phyloP scores from a whole-genome alignment of 2,797 vertebrate genomes.

The Syndactyla subalaris region DNA sequence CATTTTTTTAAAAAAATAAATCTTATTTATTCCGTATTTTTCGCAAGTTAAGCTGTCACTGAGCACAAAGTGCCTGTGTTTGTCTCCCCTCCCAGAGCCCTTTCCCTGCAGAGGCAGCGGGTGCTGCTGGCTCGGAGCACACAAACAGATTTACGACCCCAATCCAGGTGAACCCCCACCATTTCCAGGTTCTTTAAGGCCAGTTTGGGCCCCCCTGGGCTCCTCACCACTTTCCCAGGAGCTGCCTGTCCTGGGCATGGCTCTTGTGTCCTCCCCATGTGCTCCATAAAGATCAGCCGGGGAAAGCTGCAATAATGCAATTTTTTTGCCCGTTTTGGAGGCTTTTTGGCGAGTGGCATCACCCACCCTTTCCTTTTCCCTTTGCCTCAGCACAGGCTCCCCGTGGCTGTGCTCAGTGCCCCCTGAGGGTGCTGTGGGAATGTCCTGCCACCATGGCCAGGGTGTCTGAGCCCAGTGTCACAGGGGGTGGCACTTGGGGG shows the following conservation, averaged over 20 bases:
- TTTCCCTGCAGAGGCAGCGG: neutral
- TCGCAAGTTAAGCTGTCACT: neutral
- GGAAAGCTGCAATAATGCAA: neutral
- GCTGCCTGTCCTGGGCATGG: neutral
- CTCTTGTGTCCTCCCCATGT: accelerated
- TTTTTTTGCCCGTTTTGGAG: accelerated
- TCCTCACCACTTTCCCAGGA: neutral
- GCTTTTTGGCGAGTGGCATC: neutral
- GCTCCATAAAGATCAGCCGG: neutral
- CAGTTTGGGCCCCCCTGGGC: neutral
- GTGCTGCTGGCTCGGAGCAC: neutral
- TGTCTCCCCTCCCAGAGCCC: neutral
- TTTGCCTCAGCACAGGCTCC: no score
- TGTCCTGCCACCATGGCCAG: accelerated
- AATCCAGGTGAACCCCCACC: no score
- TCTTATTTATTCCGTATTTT: neutral
- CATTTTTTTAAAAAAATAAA: neutral
- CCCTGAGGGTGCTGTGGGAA: neutral
- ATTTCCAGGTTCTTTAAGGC: neutral
- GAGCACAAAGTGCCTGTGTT: neutral
- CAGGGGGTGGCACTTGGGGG: neutral
- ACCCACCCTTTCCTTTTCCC: neutral
- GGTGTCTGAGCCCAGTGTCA: neutral
- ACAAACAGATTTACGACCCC: neutral
- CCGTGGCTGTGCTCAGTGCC: no score